Evolutionary conservation across 2,888 invertebrate species (phyloP), one percentile per base, ranked within the genome.

Genomic region (Fragum sueziense): DNA sequence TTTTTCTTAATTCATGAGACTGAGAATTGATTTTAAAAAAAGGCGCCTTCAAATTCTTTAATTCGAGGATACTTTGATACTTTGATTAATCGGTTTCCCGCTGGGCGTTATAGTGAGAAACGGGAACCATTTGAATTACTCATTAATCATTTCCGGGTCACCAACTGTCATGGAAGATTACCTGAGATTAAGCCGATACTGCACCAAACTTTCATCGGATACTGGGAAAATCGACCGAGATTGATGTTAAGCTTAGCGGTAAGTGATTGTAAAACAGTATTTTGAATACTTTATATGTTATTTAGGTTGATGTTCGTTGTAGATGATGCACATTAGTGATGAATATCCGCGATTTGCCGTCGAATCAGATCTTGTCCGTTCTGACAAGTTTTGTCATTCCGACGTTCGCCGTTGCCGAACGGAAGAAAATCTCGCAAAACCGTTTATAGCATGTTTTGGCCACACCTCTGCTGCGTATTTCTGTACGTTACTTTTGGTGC

Each of bases 151-250:
- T 57, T 57, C 57, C 57, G 9, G 57, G 57, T 57, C 57, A 57
- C 25, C 57, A 14, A 57, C 57, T 57, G 57, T 57, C 57, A 57
- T 57, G 57, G 57, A 22, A 3, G 57, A 22, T 57, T 47, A 47
- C 47, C 47, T 47, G 4, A 47, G 3, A 20, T 47, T 47, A 14
- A 47, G 17, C 47, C 4, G 17, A 4, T 14, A 14, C 47, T 47
- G 7, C 17, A 9, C 47, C 47, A 47, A 20, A 4, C n/a, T 47
- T 47, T n/a, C 47, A 47, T 3, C 3, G 7, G n/a, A 47, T 47
- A 47, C 47, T 47, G 47, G 14, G 47, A 47, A 9, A 47, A 47
- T 9, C 47, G 57, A 57, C 6, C 22, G 22, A 7, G 57, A 22
- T 57, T 4, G 57, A 57, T 27, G 57, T 27, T 2, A 57, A 4